phyloP scores from a whole-genome alignment of 2,888 invertebrate species.

The Arctia plantaginis region DNA sequence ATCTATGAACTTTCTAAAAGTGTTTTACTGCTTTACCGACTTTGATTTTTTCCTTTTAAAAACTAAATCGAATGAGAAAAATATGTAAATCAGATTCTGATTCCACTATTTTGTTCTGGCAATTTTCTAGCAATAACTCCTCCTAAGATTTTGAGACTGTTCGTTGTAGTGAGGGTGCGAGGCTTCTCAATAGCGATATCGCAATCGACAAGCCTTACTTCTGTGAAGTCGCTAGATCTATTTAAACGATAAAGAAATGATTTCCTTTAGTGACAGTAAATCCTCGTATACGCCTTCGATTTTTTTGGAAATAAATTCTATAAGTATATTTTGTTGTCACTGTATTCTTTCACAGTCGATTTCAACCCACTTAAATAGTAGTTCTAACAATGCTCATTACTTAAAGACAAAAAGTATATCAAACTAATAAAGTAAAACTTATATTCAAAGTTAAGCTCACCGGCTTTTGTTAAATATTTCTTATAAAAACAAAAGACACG shows the following conservation, averaged over 20 bases:
- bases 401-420: neutral
- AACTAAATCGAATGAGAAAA: neutral
- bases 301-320: neutral
- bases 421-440: neutral
- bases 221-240: neutral
- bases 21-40: neutral
- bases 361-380: too few relatives aligned
- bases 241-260: neutral
- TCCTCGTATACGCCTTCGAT: neutral
- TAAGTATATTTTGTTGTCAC: neutral
- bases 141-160: neutral
- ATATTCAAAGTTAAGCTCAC: neutral
- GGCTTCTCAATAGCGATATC: neutral
- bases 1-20: neutral
- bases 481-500: neutral
- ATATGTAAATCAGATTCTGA: neutral
- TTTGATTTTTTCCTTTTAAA: neutral
- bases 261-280: neutral
- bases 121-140: neutral
- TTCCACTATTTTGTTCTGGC: neutral
- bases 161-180: neutral
- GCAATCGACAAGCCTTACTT: neutral
- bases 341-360: too few relatives aligned
- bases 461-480: neutral
- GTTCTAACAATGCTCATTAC: too few relatives aligned